phyloP scores from a whole-genome alignment of 2,797 vertebrate species.

The Galaxias olidus region DNA sequence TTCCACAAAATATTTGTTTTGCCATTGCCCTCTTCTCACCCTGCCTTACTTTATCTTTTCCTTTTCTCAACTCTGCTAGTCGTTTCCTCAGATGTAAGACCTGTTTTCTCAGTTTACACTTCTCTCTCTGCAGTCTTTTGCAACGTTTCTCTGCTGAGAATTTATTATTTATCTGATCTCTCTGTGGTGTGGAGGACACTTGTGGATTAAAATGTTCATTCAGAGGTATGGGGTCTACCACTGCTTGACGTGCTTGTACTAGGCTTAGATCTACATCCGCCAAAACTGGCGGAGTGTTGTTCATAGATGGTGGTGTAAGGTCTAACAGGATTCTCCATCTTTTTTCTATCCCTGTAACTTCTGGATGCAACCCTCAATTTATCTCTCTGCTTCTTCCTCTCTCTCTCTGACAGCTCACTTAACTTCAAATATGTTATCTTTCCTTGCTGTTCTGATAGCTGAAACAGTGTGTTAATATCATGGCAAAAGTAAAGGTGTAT shows the following conservation, averaged over 20 bases:
- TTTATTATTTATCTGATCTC: background rate
- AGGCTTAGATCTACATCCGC: background rate
- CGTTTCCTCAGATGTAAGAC: conserved; percentile 1
- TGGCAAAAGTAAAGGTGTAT: background rate
- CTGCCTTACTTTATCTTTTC: background rate
- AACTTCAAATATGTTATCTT: background rate
- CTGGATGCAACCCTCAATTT: background rate
- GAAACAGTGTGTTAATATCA: conserved; percentile 3
- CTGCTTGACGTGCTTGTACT: background rate
- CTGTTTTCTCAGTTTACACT: conserved; percentile 3
- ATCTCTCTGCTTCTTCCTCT: background rate
- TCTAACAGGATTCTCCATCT: background rate
- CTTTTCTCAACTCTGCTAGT: conserved; percentile 11
- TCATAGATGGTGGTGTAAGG: conserved; percentile 1
- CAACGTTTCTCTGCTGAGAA: conserved; percentile 1
- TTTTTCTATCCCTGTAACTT: background rate
- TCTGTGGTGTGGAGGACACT: conserved; percentile 1
- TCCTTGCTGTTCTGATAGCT: background rate
- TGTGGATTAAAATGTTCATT: conserved; percentile 5
- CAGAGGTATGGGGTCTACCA: background rate
- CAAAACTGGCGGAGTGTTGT: background rate
- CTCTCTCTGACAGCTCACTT: background rate
- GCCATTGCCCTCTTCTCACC: conserved; percentile 8
- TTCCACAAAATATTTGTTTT: conserved; percentile 19
- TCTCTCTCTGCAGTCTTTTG: conserved; percentile 5